Evolutionary conservation across 1,140 invertebrate genomes (phyloP).

Genomic region (Cyclargus thomasi): DNA sequence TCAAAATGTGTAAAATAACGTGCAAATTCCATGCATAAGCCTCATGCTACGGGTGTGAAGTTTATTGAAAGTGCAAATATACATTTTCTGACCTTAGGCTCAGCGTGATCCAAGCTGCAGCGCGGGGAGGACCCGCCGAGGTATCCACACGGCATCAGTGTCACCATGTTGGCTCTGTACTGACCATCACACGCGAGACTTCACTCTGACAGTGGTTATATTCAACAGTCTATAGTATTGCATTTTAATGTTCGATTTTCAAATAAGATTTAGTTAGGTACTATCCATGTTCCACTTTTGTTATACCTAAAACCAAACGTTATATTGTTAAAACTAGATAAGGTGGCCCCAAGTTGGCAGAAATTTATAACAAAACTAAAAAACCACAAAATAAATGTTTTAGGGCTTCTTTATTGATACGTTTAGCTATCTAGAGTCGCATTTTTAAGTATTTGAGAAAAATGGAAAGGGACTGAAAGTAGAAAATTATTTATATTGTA

Average conservation of each 20-base stretch:
- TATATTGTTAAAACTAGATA: constrained; percentile 6
- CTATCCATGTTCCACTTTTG: constrained; percentile 27
- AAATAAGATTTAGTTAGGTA: constrained; percentile 36
- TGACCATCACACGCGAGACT: constrained; percentile 51
- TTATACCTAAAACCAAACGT: constrained; percentile 25
- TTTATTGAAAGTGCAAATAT: background rate
- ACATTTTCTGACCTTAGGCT: constrained; percentile 61
- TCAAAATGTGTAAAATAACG: constrained; percentile 15
- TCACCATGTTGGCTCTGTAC: constrained; percentile 61
- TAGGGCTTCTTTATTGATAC: too few relatives aligned
- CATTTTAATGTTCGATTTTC: constrained; percentile 44
- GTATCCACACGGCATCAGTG: constrained; percentile 70
- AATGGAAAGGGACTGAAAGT: too few relatives aligned
- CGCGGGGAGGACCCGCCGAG: constrained; percentile 63
- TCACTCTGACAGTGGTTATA: constrained; percentile 52
- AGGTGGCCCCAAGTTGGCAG: background rate
- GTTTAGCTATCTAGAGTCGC: too few relatives aligned
- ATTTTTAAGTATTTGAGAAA: too few relatives aligned
- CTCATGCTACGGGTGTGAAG: constrained; percentile 8
- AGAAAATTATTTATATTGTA: too few relatives aligned
- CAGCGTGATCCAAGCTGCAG: constrained; percentile 65
- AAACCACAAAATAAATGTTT: too few relatives aligned
- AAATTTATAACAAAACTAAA: background rate
- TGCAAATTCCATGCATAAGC: background rate
- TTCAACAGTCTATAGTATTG: constrained; percentile 42